Conservation (phyloP, 2,888 invertebrate species). For the Drosophila gaucha region DNA sequence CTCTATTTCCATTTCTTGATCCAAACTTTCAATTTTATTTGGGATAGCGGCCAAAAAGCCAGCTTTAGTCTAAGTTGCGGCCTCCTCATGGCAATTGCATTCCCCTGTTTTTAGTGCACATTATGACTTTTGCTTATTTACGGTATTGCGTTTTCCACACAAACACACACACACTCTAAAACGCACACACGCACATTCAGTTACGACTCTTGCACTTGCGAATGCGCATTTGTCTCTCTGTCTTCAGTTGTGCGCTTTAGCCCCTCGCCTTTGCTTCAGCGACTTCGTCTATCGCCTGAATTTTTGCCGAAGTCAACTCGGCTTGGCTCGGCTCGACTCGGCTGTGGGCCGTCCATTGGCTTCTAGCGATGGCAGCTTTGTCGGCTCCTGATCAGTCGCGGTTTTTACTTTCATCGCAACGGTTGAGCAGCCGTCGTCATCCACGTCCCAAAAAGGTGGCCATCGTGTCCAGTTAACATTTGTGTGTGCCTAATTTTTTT, state of each 20-base stretch:
- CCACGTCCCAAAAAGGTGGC: constrained; percentile 29
- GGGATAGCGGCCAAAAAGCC: constrained; percentile 25
- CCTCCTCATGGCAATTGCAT: constrained; percentile 41
- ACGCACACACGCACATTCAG: constrained; percentile 9
- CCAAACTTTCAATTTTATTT: constrained; percentile 39
- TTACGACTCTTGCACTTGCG: constrained; percentile 47
- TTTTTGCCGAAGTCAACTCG: constrained; percentile 24
- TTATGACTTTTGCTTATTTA: constrained; percentile 70
- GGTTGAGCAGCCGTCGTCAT: constrained; percentile 68
- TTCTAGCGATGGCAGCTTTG: constrained; percentile 57
- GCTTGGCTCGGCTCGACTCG: constrained; percentile 31
- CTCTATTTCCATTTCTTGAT: neutral
- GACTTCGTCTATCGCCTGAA: constrained; percentile 6
- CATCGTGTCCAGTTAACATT: constrained; percentile 50
- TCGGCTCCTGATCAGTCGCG: constrained; percentile 84
- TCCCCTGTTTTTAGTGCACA: constrained; percentile 60
- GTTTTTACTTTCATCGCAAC: constrained; percentile 84
- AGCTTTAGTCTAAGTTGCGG: constrained; percentile 9
- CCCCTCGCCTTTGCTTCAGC: neutral
- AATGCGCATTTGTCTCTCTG: constrained; percentile 34
- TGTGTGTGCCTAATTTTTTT: constrained; percentile 45
- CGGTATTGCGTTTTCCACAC: constrained; percentile 64
- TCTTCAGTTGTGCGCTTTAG: no score
- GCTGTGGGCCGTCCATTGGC: constrained; percentile 57
- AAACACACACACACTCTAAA: constrained; percentile 27